These are phyloP conservation scores for Ptychobarbus kaznakovi DNA, from an alignment of 2,797 vertebrate genomes.

Conservation along the genomic window DNA sequence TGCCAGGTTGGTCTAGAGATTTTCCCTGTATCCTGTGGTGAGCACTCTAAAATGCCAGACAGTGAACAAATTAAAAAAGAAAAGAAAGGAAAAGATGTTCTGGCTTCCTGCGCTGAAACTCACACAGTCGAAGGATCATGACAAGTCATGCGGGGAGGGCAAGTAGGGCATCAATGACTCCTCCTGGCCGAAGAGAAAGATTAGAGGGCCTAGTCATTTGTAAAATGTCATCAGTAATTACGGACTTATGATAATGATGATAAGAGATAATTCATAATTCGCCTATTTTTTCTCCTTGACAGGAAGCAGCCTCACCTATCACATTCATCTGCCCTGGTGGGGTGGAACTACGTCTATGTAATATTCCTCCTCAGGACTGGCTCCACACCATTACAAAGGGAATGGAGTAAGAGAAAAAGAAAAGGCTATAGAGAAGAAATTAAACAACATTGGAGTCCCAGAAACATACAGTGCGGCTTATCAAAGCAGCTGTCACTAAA, in stretches of 20 bases:
- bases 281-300: slow-evolving; percentile 39
- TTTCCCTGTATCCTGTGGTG: slow-evolving; percentile 57
- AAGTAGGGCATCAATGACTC: slow-evolving; percentile 37
- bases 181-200: slow-evolving; percentile 29
- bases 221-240: slow-evolving; percentile 51
- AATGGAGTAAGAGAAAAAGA: slow-evolving; percentile 4
- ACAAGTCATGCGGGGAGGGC: slow-evolving; percentile 44
- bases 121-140: slow-evolving; percentile 57
- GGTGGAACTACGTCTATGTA: slow-evolving; percentile 31
- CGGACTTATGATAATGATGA: slow-evolving; percentile 27
- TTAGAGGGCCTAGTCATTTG: slow-evolving; percentile 30
- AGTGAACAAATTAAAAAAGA: slow-evolving; percentile 49
- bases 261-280: slow-evolving; percentile 9
- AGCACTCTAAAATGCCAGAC: slow-evolving; percentile 54
- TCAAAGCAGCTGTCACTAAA: slow-evolving; percentile 61
- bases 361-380: slow-evolving; percentile 35
- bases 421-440: slow-evolving; percentile 21
- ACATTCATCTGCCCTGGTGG: slow-evolving; percentile 7
- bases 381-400: not conserved
- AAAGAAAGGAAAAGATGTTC: slow-evolving; percentile 29
- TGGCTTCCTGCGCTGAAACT: slow-evolving; percentile 51
- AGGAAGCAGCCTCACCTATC: slow-evolving; percentile 8
- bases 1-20: slow-evolving; percentile 54
- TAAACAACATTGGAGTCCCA: slow-evolving; percentile 36
- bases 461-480: slow-evolving; percentile 46